Evolutionary conservation across 2,888 invertebrate species (phyloP).

Genomic region (Parnassius glacialis): DNA sequence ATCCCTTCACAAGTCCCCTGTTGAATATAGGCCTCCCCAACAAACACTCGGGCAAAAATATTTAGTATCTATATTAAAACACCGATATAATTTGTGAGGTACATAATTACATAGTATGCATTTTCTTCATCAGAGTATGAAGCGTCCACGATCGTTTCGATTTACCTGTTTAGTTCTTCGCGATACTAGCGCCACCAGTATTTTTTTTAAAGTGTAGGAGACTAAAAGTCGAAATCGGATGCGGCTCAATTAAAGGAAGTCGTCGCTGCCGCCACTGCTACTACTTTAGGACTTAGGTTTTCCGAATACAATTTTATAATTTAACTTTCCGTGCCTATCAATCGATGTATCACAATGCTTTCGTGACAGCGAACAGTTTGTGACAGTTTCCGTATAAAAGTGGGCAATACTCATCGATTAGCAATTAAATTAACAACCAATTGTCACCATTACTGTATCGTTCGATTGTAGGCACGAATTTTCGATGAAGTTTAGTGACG

Average conservation of each 20-base stretch:
- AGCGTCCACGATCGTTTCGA: slow-evolving; percentile 1
- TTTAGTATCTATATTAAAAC: slow-evolving; percentile 1
- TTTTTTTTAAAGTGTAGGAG: no score
- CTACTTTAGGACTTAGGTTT: no score
- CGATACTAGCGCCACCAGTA: background rate
- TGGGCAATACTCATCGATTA: background rate
- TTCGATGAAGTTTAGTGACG: no score
- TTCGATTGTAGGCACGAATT: no score
- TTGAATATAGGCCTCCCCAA: no score
- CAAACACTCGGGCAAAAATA: slow-evolving; percentile 10
- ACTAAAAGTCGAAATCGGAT: no score
- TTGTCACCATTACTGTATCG: background rate
- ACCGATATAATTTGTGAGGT: slow-evolving; percentile 16
- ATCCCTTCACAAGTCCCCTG: no score
- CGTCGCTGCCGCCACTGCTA: no score
- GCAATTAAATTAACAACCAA: no score
- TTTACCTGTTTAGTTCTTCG: slow-evolving; percentile 1
- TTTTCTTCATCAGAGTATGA: slow-evolving; percentile 22
- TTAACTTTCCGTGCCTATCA: no score
- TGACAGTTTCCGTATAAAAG: background rate
- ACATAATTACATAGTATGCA: slow-evolving; percentile 18
- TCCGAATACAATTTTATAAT: no score
- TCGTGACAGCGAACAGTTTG: background rate
- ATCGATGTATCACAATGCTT: background rate
- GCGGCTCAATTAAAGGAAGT: no score